Percentiles rank a stretch among this genome's conserved stretches.
Evolutionary conservation across 2,888 invertebrate species (phyloP).

Genomic region (Brachypalpus laphriformis): DNA sequence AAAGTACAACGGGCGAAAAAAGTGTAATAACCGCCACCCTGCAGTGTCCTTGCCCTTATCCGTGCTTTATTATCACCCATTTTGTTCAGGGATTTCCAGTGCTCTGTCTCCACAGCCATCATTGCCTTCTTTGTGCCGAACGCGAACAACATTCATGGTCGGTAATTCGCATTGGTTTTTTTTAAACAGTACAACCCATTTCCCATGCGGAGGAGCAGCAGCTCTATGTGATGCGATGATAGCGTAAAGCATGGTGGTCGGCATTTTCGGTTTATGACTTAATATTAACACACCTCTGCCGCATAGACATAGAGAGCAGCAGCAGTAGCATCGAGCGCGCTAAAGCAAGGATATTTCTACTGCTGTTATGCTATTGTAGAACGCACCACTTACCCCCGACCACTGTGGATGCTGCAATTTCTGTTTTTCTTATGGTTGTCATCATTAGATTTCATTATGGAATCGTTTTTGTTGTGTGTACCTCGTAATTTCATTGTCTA

Average conservation of each 20-base stretch:
- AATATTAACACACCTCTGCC: constrained; percentile 67
- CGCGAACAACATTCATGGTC: constrained; percentile 44
- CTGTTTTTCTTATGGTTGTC: constrained; percentile 72
- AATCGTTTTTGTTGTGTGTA: constrained; percentile 71
- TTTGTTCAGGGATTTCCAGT: constrained; percentile 67
- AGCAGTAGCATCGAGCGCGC: constrained; percentile 4
- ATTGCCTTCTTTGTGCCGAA: constrained; percentile 39
- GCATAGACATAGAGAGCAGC: constrained; percentile 16
- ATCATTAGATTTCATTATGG: constrained; percentile 75
- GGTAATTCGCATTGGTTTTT: constrained; percentile 35
- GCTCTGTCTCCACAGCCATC: constrained; percentile 36
- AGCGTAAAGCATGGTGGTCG: constrained; percentile 55
- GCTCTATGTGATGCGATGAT: constrained; percentile 24
- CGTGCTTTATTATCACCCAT: constrained; percentile 72
- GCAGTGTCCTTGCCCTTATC: constrained; percentile 72
- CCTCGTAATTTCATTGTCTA: constrained; percentile 70
- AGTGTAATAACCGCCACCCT: constrained; percentile 69
- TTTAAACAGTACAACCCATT: constrained; percentile 47
- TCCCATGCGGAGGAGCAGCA: constrained; percentile 18
- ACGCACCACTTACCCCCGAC: constrained; percentile 7
- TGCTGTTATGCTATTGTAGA: constrained; percentile 44
- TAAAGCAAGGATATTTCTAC: constrained; percentile 50
- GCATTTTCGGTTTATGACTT: constrained; percentile 70
- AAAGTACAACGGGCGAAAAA: constrained; percentile 47
- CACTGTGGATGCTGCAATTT: constrained; percentile 55